phyloP scores from a whole-genome alignment of 2,888 invertebrate genomes.

The Ophraella communa region DNA sequence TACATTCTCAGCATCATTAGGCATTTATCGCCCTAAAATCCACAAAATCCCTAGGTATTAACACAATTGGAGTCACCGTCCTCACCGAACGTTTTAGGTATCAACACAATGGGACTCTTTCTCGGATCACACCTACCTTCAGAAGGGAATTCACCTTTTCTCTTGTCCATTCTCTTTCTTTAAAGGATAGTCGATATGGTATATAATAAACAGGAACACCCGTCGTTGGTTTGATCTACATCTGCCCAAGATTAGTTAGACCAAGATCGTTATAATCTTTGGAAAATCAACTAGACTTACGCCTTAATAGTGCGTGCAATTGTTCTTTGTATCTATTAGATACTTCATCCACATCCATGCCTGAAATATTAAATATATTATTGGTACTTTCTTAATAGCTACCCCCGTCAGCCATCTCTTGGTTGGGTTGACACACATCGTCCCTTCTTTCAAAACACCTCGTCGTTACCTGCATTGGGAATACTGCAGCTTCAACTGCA shows the following conservation, averaged over 20 bases:
- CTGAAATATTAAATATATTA: not conserved
- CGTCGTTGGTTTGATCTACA: conserved; percentile 25
- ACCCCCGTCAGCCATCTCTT: no score
- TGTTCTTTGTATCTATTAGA: not conserved
- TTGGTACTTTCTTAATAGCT: not conserved
- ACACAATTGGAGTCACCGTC: no score
- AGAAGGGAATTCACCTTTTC: conserved; percentile 25
- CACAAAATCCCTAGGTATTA: conserved; percentile 24
- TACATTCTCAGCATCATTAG: no score
- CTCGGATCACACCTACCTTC: conserved; percentile 23
- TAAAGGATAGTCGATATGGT: conserved; percentile 24
- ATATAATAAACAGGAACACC: conserved; percentile 24
- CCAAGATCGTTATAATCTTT: conserved; percentile 24
- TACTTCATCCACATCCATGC: not conserved
- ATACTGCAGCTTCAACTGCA: no score
- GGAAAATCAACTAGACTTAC: no score
- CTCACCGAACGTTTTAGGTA: conserved; percentile 20
- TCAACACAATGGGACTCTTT: conserved; percentile 6
- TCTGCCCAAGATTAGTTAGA: conserved; percentile 15
- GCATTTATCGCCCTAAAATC: conserved; percentile 29
- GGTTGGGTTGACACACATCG: no score
- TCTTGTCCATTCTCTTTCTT: conserved; percentile 23
- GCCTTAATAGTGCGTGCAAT: not conserved
- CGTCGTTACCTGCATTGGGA: no score
- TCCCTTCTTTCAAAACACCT: no score